A percentile compares a stretch with the other conserved stretches of the same genome.
Conservation (phyloP, 1,140 invertebrate genomes). For the Nasonia vitripennis region DNA sequence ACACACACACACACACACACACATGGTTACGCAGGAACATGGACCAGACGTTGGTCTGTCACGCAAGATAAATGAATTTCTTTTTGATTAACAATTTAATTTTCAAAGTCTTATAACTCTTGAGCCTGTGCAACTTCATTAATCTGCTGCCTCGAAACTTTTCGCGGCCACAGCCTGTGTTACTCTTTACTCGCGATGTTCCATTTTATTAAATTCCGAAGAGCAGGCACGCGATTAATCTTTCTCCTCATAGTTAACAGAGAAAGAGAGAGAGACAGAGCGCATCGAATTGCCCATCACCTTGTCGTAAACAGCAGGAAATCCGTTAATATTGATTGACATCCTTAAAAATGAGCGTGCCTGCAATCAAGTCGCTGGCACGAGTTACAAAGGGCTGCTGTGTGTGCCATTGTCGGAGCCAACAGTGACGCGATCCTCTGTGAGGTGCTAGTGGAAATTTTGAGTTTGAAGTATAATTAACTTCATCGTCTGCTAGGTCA, state of each 20-base stretch:
- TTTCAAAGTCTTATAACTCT: slow-evolving; percentile 10
- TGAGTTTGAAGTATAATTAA: too few species aligned
- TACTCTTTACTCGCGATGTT: background rate
- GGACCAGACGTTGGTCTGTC: too few species aligned
- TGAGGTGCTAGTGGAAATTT: too few species aligned
- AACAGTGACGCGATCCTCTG: background rate
- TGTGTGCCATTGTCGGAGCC: background rate
- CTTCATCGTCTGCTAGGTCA: too few species aligned
- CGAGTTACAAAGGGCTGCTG: slow-evolving; percentile 8
- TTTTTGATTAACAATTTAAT: background rate
- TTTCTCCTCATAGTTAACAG: background rate
- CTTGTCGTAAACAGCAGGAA: background rate
- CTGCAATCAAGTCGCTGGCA: too few species aligned
- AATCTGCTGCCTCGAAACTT: slow-evolving; percentile 17
- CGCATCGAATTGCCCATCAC: background rate
- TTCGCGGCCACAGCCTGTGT: background rate
- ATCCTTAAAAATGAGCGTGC: background rate
- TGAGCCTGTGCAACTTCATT: background rate
- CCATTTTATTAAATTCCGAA: slow-evolving; percentile 12
- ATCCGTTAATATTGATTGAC: background rate
- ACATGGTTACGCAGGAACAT: background rate
- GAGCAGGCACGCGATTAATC: background rate
- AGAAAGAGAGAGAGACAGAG: background rate
- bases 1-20: background rate
- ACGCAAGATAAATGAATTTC: background rate